phyloP scores from a whole-genome alignment of 2,888 invertebrate species.

The Synanthedon vespiformis region DNA sequence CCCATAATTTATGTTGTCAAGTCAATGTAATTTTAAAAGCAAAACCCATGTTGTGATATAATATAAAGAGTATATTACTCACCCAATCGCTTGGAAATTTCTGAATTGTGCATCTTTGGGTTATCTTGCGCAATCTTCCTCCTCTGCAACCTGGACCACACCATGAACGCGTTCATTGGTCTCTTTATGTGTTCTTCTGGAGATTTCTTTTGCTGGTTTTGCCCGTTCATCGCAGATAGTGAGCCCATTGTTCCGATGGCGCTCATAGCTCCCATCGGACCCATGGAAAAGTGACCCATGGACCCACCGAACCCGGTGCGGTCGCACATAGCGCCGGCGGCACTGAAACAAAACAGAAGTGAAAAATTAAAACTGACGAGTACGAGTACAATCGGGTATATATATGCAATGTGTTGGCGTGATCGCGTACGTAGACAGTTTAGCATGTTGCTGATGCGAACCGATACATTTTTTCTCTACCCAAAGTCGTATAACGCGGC shows the following conservation, averaged over 20 bases:
- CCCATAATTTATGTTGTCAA: no score
- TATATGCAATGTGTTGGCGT: no score
- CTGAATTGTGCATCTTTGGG: slow-evolving; percentile 98
- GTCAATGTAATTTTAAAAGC: no score
- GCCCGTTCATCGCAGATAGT: slow-evolving; percentile 70
- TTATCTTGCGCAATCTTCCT: slow-evolving; percentile 97
- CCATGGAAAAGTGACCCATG: slow-evolving; percentile 69
- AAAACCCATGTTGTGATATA: neutral
- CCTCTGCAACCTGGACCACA: slow-evolving; percentile 93
- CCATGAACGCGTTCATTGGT: slow-evolving; percentile 99
- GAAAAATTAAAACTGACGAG: no score
- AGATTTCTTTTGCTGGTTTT: slow-evolving; percentile 64
- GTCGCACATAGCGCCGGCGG: slow-evolving; percentile 82
- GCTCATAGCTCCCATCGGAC: slow-evolving; percentile 68
- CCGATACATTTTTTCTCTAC: no score
- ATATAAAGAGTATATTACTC: slow-evolving; percentile 30
- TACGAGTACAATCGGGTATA: no score
- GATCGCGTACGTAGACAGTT: no score
- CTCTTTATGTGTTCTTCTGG: slow-evolving; percentile 93
- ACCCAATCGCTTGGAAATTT: slow-evolving; percentile 94
- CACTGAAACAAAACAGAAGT: slow-evolving; percentile 69
- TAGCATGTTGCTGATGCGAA: no score
- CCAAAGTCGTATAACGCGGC: no score
- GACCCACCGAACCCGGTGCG: slow-evolving; percentile 72
- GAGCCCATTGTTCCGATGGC: slow-evolving; percentile 67